phyloP scores from a whole-genome alignment of 2,113 vertebrate genomes.

The Echinops telfairi region DNA sequence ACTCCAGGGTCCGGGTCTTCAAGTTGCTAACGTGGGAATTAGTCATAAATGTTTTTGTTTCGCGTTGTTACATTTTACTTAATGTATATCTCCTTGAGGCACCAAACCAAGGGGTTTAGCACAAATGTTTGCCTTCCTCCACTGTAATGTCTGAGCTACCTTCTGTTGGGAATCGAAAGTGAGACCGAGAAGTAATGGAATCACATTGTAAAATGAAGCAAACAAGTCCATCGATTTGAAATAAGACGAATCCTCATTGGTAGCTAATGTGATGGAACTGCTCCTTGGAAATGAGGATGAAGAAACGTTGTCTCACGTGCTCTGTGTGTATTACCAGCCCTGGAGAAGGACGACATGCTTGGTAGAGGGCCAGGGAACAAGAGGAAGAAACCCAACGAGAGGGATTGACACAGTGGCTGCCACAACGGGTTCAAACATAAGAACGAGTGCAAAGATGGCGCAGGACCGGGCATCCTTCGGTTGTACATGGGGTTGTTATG shows the following conservation, averaged over 20 bases:
- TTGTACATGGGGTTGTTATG: neutral
- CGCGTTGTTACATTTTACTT: neutral
- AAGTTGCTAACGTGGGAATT: neutral
- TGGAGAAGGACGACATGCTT: no score
- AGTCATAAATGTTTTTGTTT: neutral
- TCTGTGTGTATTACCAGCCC: neutral
- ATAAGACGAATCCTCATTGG: neutral
- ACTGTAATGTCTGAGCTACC: constrained; percentile 12
- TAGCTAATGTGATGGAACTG: neutral
- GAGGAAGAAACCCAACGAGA: no score
- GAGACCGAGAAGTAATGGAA: constrained; percentile 7
- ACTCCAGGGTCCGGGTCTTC: neutral
- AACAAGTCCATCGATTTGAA: constrained; percentile 33
- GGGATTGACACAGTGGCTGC: no score
- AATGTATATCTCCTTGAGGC: neutral
- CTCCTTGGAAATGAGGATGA: neutral
- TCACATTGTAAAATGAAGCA: neutral
- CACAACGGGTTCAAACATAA: no score
- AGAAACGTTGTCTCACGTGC: no score
- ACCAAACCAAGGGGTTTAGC: constrained; percentile 13
- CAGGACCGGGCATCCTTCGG: neutral
- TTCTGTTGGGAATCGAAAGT: neutral
- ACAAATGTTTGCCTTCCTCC: neutral
- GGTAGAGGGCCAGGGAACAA: no score
- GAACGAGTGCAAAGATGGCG: neutral